These are phyloP conservation scores for Thalpophila matura DNA, from an alignment of 2,888 invertebrate genomes.

Conservation along the genomic window DNA sequence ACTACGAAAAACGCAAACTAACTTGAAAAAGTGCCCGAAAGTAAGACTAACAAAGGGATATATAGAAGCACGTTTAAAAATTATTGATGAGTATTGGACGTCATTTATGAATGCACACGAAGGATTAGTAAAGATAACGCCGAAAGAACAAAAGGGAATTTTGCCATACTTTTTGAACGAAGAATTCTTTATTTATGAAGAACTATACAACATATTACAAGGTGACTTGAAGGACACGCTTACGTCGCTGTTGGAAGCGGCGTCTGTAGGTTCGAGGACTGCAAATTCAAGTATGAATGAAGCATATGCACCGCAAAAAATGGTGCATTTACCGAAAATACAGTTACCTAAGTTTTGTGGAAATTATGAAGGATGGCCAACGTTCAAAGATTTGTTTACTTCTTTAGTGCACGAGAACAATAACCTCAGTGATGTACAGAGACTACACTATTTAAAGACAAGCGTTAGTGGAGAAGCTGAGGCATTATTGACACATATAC, in stretches of 20 bases:
- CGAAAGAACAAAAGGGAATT: background rate
- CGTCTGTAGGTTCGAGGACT: too few relatives aligned
- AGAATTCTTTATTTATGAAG: conserved; percentile 17
- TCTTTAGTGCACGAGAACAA: conserved; percentile 29
- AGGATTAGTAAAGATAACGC: background rate
- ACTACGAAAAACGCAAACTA: conserved; percentile 13
- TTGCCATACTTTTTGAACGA: conserved; percentile 20
- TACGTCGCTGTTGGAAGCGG: conserved; percentile 3
- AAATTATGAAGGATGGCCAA: conserved; percentile 34
- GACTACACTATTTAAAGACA: conserved; percentile 32
- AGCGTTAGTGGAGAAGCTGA: conserved; percentile 31
- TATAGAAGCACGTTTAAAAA: conserved; percentile 9
- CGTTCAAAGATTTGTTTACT: conserved; percentile 26
- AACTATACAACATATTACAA: conserved; percentile 14
- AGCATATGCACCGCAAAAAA: too few relatives aligned
- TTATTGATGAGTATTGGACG: conserved; percentile 18
- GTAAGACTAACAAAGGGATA: conserved; percentile 15
- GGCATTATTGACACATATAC: conserved; percentile 22
- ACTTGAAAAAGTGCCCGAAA: conserved; percentile 18
- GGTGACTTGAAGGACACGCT: conserved; percentile 3
- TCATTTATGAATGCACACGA: conserved; percentile 2
- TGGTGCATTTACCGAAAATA: too few relatives aligned
- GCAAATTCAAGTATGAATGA: too few relatives aligned
- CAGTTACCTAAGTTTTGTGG: conserved; percentile 25
- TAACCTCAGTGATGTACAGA: conserved; percentile 8